Evolutionary conservation across 23 tunicate species (phyloP).

Genomic region (Diplosoma virens): DNA sequence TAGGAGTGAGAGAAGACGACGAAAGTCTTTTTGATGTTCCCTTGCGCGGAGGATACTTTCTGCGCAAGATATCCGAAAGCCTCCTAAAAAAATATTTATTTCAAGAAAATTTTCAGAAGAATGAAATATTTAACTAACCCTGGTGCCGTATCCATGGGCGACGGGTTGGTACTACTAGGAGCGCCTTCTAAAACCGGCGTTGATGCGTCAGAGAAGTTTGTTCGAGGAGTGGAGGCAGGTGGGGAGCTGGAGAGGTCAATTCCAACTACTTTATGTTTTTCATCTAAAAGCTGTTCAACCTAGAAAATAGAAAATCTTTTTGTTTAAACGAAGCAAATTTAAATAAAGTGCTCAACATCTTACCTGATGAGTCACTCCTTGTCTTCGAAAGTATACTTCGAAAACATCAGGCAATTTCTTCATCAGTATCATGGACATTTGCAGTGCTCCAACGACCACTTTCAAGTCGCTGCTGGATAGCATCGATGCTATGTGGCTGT

Average conservation of each 20-base stretch:
- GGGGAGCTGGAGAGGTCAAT: constrained; percentile 34
- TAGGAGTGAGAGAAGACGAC: constrained; percentile 23
- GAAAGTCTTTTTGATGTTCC: constrained; percentile 37
- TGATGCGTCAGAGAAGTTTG: constrained; percentile 3
- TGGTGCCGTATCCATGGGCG: constrained; percentile 41
- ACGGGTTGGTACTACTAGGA: constrained; percentile 62
- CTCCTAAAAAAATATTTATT: no score
- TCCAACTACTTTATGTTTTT: constrained; percentile 61
- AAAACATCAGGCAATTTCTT: constrained; percentile 73
- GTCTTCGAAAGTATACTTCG: constrained; percentile 53
- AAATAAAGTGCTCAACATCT: not conserved
- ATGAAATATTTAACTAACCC: constrained; percentile 2
- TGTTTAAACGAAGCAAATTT: not conserved
- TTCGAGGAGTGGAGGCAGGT: not conserved
- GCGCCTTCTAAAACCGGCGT: constrained; percentile 64
- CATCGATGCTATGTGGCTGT: constrained; percentile 90
- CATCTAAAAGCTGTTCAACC: constrained; percentile 55
- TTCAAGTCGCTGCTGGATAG: constrained; percentile 72
- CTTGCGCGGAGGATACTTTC: constrained; percentile 56
- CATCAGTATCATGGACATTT: constrained; percentile 83
- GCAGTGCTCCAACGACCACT: constrained; percentile 78
- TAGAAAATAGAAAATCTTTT: not conserved
- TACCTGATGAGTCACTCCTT: constrained; percentile 90
- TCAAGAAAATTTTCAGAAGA: no score
- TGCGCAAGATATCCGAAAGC: constrained; percentile 45